Evolutionary conservation across 2,888 invertebrate species (phyloP).

Genomic region (Panopea generosa): DNA sequence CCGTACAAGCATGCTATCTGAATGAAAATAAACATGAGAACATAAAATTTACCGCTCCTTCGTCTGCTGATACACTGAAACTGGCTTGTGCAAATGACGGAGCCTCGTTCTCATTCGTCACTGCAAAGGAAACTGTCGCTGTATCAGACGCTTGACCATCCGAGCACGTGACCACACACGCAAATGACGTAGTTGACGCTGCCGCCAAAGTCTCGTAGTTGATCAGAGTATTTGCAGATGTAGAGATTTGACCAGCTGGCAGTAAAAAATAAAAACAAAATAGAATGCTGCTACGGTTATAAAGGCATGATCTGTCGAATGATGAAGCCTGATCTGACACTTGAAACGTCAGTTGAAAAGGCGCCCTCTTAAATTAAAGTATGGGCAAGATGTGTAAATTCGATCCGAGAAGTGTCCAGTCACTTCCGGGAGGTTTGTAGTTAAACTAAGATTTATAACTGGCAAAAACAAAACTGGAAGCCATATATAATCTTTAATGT

Average conservation of each 20-base stretch:
- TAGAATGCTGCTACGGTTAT: background rate
- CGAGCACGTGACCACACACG: slow-evolving; percentile 26
- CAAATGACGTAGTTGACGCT: slow-evolving; percentile 17
- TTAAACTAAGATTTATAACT: too few relatives aligned
- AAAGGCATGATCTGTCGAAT: background rate
- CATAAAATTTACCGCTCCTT: slow-evolving; percentile 33
- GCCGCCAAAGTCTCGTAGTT: slow-evolving; percentile 27
- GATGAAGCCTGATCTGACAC: too few relatives aligned
- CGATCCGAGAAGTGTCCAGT: too few relatives aligned
- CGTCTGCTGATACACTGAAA: slow-evolving; percentile 18
- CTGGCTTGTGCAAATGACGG: slow-evolving; percentile 33
- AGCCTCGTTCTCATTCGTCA: slow-evolving; percentile 32
- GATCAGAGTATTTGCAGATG: slow-evolving; percentile 7
- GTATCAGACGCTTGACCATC: slow-evolving; percentile 21
- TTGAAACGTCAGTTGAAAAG: too few relatives aligned
- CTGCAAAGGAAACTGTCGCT: slow-evolving; percentile 11
- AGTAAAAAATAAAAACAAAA: background rate
- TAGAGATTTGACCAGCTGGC: slow-evolving; percentile 16
- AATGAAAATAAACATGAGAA: too few relatives aligned
- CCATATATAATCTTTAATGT: too few relatives aligned
- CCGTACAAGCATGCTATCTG: too few relatives aligned
- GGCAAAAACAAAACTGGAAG: too few relatives aligned
- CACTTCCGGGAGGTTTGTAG: too few relatives aligned
- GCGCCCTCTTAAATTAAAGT: too few relatives aligned
- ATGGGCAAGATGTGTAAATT: too few relatives aligned